Percentiles rank a stretch among this genome's conserved stretches.
These are phyloP conservation scores for Drosophila austrosaltans DNA, from an alignment of 2,888 invertebrate species.

Conservation along the genomic window DNA sequence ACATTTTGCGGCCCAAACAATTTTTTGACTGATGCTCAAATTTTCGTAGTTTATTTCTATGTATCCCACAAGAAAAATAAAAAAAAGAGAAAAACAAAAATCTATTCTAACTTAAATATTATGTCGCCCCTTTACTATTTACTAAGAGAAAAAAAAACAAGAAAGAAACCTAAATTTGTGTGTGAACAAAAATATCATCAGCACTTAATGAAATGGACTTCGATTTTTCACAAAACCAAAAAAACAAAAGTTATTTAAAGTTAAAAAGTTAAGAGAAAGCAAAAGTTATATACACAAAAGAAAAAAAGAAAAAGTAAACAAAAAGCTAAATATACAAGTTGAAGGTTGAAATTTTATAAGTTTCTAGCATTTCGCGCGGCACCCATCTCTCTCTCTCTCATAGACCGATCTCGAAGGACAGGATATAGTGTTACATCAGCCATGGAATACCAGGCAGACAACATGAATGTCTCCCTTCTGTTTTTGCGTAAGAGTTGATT, in stretches of 20 bases:
- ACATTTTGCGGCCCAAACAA: conserved; percentile 79
- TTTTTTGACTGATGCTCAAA: conserved; percentile 83
- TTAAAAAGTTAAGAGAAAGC: conserved; percentile 39
- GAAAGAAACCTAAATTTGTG: conserved; percentile 77
- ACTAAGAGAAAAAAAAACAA: conserved; percentile 21
- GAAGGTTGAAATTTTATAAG: conserved; percentile 78
- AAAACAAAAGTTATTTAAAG: conserved; percentile 45
- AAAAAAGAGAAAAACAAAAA: conserved; percentile 47
- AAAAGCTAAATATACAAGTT: conserved; percentile 77
- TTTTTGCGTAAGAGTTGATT: conserved; percentile 64
- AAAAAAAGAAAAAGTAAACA: conserved; percentile 33
- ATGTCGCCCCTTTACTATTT: conserved; percentile 71
- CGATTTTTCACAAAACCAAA: conserved; percentile 79
- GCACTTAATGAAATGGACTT: conserved; percentile 83
- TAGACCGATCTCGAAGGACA: conserved; percentile 26
- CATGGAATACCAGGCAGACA: conserved; percentile 49
- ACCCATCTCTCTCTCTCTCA: conserved; percentile 25
- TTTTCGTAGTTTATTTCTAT: conserved; percentile 73
- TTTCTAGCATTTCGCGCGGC: conserved; percentile 68
- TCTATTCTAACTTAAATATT: conserved; percentile 64
- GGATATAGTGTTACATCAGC: conserved; percentile 45
- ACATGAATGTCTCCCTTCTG: conserved; percentile 17
- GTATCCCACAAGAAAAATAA: not conserved
- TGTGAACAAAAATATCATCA: conserved; percentile 84
- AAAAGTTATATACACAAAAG: conserved; percentile 49